phyloP scores from a whole-genome alignment of 2,113 vertebrate species.

The Cebidichthys violaceus region DNA sequence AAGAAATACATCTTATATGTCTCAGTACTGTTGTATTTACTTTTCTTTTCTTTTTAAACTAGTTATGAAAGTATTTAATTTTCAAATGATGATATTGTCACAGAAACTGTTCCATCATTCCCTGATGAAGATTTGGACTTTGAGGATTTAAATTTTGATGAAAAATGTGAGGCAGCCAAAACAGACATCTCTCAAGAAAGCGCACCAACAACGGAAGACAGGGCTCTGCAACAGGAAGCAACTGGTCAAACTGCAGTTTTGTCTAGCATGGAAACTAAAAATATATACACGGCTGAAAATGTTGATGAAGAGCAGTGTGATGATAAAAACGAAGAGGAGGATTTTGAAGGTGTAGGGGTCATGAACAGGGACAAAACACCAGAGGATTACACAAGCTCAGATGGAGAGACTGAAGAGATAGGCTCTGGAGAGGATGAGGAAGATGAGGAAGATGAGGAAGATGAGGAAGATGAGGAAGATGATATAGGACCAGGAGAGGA shows the following conservation, averaged over 20 bases:
- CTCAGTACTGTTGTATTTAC: not conserved
- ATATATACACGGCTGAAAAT: constrained; percentile 27
- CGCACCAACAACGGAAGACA: constrained; percentile 41
- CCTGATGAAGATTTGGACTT: constrained; percentile 76
- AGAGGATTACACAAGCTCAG: constrained; percentile 49
- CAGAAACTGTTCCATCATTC: constrained; percentile 59
- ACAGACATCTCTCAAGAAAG: not conserved
- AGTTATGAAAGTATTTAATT: not conserved
- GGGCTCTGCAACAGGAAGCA: constrained; percentile 52
- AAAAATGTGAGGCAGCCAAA: constrained; percentile 26
- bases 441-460: constrained; percentile 47
- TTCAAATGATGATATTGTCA: constrained; percentile 26
- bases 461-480: constrained; percentile 48
- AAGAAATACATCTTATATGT: constrained; percentile 34
- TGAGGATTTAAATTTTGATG: constrained; percentile 70
- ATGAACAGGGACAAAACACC: not conserved
- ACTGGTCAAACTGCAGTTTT: constrained; percentile 20
- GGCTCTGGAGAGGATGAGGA: constrained; percentile 48
- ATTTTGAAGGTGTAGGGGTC: constrained; percentile 2
- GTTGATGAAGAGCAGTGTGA: constrained; percentile 3
- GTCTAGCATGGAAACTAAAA: constrained; percentile 11
- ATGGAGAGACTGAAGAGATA: constrained; percentile 41
- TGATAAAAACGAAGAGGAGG: constrained; percentile 34
- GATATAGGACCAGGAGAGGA: constrained; percentile 30
- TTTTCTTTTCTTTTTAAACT: not conserved